Evolutionary conservation across 1,140 invertebrate genomes (phyloP), one percentile per base, ranked within the genome.

Genomic region (Tetraneura akinire): DNA sequence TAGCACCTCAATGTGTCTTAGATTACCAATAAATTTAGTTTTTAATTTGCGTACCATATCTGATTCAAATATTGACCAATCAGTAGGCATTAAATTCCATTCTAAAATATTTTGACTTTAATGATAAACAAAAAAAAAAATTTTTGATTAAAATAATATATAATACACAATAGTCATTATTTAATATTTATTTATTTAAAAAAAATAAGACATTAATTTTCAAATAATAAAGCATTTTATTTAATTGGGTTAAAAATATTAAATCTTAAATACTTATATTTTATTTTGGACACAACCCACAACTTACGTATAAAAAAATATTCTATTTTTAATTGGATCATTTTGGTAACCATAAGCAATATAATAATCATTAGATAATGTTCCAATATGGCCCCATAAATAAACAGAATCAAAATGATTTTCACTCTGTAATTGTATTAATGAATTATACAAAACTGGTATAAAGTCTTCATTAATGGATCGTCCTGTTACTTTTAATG

Each of bases 231-330:
- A n/a, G n/a, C n/a, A n/a, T n/a, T n/a, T n/a, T n/a, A n/a, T n/a
- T n/a, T n/a, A n/a, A n/a, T n/a, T n/a, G n/a, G n/a, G n/a, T n/a
- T n/a, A n/a, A n/a, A n/a, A 32, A 62, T 6, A 26, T 9, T 9
- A 0, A 10, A 18, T 29, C 26, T 62, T n/a, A 0, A 37, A 32
- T n/a, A 18, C 3, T 21, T 64, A 21, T 10, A 29, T 42, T 3
- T 1, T 2, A 68, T 14, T 73, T 0, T 53, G 18, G 18, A 18
- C 6, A 51, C 8, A n/a, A 23, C 10, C n/a, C 1, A n/a, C 2
- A n/a, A 55, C 51, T 73, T 73, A 76, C 73, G 49, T 76, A 9
- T 76, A 76, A 55, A 76, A 76, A 76, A 60, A 76, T 23, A 21
- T 57, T 13, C n/a, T 76, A 14, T 45, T 23, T 8, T 42, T 37